Evolutionary conservation across 2,797 vertebrate genomes (phyloP).

Genomic region (Borostomias antarcticus): DNA sequence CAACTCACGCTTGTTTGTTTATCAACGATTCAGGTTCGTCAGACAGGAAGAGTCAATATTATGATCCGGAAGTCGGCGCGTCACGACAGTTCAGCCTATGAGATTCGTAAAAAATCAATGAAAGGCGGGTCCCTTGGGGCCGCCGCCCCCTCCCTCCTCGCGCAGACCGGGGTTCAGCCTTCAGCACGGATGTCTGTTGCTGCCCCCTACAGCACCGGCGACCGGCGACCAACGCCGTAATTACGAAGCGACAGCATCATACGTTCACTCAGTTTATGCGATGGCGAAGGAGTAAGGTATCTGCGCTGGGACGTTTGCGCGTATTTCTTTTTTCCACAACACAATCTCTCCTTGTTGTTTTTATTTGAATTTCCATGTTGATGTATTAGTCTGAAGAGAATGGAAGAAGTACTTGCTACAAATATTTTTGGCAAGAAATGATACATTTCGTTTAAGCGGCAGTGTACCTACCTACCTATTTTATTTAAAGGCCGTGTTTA

Average conservation of each 20-base stretch:
- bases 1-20: constrained; percentile 32
- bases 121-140: background rate
- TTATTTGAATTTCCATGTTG: background rate
- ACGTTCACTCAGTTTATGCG: background rate
- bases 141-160: constrained; percentile 10
- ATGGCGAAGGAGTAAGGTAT: background rate
- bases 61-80: constrained; percentile 11
- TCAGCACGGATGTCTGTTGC: background rate
- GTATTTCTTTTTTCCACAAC: background rate
- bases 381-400: background rate
- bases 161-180: background rate
- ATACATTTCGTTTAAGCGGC: background rate
- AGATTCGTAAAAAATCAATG: constrained; percentile 11
- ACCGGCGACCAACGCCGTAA: background rate
- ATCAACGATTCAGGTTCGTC: constrained; percentile 6
- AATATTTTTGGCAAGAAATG: background rate
- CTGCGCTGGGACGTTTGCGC: background rate
- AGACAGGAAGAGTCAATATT: background rate
- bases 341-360: background rate
- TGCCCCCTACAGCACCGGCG: constrained; percentile 27
- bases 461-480: background rate
- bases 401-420: background rate
- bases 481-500: background rate
- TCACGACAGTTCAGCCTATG: constrained; percentile 1
- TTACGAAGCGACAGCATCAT: background rate